Evolutionary conservation across 2,888 invertebrate genomes (phyloP).

Genomic region (Ichneumoninae sp.): DNA sequence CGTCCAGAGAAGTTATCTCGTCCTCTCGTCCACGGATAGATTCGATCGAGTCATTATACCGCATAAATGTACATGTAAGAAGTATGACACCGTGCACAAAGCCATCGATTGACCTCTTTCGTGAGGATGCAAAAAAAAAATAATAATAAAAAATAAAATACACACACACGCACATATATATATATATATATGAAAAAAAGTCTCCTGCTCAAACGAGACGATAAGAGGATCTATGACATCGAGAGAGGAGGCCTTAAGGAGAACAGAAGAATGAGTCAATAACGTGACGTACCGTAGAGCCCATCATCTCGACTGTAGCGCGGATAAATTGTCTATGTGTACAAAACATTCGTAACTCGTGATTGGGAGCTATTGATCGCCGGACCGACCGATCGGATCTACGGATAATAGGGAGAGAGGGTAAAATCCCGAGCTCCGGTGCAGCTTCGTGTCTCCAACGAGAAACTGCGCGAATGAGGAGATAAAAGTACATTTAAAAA

Average conservation of each 20-base stretch:
- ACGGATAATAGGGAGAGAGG: constrained; percentile 50
- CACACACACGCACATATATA: no score
- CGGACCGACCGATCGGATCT: constrained; percentile 55
- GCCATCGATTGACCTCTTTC: constrained; percentile 28
- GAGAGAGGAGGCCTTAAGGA: constrained; percentile 19
- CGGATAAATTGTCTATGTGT: constrained; percentile 48
- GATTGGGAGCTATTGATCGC: constrained; percentile 62
- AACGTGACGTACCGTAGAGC: constrained; percentile 31
- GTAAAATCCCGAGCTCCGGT: constrained; percentile 52
- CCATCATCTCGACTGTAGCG: constrained; percentile 30
- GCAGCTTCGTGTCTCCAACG: constrained; percentile 21
- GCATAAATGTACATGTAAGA: not conserved
- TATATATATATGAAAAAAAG: not conserved
- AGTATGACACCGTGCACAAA: constrained; percentile 1
- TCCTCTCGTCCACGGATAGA: constrained; percentile 8
- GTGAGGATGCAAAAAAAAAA: constrained; percentile 12
- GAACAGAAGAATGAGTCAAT: not conserved
- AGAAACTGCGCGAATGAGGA: constrained; percentile 6
- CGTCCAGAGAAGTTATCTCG: constrained; percentile 6
- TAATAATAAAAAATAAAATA: not conserved
- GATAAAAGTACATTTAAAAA: constrained; percentile 12
- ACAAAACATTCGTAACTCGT: constrained; percentile 58
- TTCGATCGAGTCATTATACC: not conserved
- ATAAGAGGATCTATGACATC: constrained; percentile 19
- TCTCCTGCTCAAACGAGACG: constrained; percentile 25